These are phyloP conservation scores for Aphidius gifuensis DNA, from an alignment of 1,140 invertebrate genomes.

Conservation along the genomic window DNA sequence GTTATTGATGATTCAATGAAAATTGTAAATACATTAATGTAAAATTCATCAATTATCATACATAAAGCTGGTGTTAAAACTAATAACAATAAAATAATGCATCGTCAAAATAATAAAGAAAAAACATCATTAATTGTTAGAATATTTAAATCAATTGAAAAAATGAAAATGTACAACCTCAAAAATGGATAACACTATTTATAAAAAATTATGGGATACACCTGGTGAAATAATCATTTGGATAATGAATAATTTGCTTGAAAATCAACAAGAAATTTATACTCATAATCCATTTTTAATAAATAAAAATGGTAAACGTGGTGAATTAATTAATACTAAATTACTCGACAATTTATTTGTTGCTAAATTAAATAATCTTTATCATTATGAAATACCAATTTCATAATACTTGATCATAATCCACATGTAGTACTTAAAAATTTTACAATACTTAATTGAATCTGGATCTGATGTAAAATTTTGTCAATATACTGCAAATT, in stretches of 20 bases:
- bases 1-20: too few relatives aligned
- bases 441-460: neutral
- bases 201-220: slow-evolving; percentile 7
- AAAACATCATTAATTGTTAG: neutral
- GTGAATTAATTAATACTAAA: neutral
- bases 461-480: slow-evolving; percentile 22
- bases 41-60: too few relatives aligned
- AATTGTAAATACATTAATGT: too few relatives aligned
- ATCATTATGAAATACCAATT: slow-evolving; percentile 14
- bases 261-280: neutral
- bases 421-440: slow-evolving; percentile 10
- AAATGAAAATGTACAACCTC: neutral
- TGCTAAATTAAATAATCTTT: slow-evolving; percentile 24
- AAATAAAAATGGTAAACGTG: neutral
- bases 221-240: slow-evolving; percentile 6
- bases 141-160: neutral
- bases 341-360: slow-evolving; percentile 16
- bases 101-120: too few relatives aligned
- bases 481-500: slow-evolving; percentile 3
- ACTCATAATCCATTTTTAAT: slow-evolving; percentile 22
- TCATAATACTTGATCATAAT: slow-evolving; percentile 15
- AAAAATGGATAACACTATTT: slow-evolving; percentile 10
- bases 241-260: neutral
- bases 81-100: too few relatives aligned
- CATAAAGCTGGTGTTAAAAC: too few relatives aligned